Percentiles rank a stretch among this genome's conserved stretches.
Conservation (phyloP, 2,888 invertebrate genomes). For the Dendrolimus houi region DNA sequence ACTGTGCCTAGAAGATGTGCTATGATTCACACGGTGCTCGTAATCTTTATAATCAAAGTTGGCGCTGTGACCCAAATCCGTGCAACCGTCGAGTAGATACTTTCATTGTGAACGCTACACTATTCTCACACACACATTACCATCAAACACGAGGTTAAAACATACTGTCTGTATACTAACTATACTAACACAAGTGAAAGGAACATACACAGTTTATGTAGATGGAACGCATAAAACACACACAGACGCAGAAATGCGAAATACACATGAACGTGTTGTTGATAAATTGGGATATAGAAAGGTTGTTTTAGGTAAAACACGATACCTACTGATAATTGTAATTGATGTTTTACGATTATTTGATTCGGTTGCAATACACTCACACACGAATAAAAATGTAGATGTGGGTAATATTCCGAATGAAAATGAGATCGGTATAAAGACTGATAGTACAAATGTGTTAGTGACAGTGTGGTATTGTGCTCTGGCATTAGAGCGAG, state of each 20-base stretch:
- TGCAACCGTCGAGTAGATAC: conserved; percentile 62
- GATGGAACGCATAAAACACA: conserved; percentile 26
- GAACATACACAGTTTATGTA: conserved; percentile 9
- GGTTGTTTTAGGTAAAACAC: conserved; percentile 22
- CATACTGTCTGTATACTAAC: conserved; percentile 5
- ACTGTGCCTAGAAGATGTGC: conserved; percentile 50
- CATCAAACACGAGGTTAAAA: background rate
- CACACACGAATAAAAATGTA: conserved; percentile 4
- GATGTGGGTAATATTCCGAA: too few relatives aligned
- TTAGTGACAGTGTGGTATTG: conserved; percentile 45
- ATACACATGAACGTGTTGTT: conserved; percentile 28
- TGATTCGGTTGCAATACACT: conserved; percentile 14
- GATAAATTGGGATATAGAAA: conserved; percentile 24
- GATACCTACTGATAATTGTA: too few relatives aligned
- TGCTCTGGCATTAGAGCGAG: conserved; percentile 65
- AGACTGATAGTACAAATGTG: conserved; percentile 24
- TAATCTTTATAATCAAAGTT: conserved; percentile 75
- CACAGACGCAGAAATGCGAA: conserved; percentile 24
- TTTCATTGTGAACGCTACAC: conserved; percentile 72
- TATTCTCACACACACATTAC: conserved; percentile 36
- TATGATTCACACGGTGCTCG: conserved; percentile 67
- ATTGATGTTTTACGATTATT: conserved; percentile 10
- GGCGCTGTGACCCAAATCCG: conserved; percentile 71
- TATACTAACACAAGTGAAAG: conserved; percentile 4
- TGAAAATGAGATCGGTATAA: background rate